Base-by-base conservation (phyloP, 2,113 vertebrate species). In the Tragulus kanchil region DNA sequence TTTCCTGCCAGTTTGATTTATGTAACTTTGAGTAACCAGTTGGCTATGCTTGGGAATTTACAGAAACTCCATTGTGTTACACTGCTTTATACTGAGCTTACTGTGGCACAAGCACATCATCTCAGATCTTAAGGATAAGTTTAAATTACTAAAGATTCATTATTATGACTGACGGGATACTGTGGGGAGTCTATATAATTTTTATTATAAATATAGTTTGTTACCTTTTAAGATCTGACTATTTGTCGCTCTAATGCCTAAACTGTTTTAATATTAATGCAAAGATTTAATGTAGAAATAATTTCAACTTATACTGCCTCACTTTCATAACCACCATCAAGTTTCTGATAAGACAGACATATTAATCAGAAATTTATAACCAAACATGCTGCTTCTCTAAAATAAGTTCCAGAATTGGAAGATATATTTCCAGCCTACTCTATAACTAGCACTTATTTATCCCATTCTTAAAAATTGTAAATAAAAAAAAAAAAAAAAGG, bases 301-400 rank as follows among this genome's bases (percentile, higher is more conserved):
- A 87, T 69, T 87, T 92, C 56, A 73, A 26, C 15, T 64, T 92
- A 11, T 48, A 42, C 31, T 79, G 48, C 58, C 7, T 83, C 17
- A 36, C 31, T 59, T 79, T 77, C 62, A 71, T 36, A 89, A 88
- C 15, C 8, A 59, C 13, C 25, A 28, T 95, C 48, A 79, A 75
- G 17, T 48, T 82, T 64, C 71, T 83, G 28, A 36, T 36, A 86
- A 85, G 42, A 58, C 13, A 52, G 25, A 65, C 58, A 61, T 54
- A 8, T 92, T 84, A 95, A 84, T 87, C 67, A 95, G 26, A 71
- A 82, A 62, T 92, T 95, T 86, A 3, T 95, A 62, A 61, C n/a
- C 48, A 73, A 82, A 82, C 19, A 87, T 65, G 73, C 52, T 12
- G 8, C 21, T 78, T 64, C 23, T 93, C 45, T 85, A 56, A 78